Evolutionary conservation across 2,888 invertebrate species (phyloP).

Genomic region (Artemia sinica): DNA sequence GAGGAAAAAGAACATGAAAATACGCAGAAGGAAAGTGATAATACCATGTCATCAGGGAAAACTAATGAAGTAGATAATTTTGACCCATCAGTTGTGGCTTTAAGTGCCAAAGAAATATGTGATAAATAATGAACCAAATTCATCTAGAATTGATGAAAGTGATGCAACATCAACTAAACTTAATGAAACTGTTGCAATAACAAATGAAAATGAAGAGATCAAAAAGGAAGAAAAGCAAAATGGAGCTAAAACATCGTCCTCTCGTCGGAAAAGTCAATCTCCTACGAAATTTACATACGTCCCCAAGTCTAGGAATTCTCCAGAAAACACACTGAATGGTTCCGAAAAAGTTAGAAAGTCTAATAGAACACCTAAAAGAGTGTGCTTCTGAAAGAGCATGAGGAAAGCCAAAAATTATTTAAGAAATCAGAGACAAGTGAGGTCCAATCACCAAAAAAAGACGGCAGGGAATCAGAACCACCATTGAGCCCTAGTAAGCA

Average conservation of each 20-base stretch:
- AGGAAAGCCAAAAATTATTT: background rate
- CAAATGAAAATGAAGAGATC: too few species aligned
- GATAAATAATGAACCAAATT: too few species aligned
- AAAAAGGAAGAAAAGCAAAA: too few species aligned
- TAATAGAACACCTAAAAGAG: background rate
- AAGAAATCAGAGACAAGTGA: background rate
- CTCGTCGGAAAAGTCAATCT: background rate
- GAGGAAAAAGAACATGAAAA: background rate
- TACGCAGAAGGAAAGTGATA: background rate
- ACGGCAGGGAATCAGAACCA: background rate
- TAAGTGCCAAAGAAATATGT: too few species aligned
- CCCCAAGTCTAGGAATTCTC: background rate
- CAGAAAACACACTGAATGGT: background rate
- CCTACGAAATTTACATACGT: slow-evolving; percentile 5
- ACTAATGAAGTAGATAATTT: too few species aligned
- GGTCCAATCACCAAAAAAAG: background rate
- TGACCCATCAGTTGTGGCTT: too few species aligned
- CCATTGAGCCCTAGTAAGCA: background rate
- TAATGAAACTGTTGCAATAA: too few species aligned
- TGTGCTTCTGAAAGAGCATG: too few species aligned
- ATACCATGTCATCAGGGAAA: background rate
- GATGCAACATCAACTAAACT: too few species aligned
- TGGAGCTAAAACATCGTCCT: too few species aligned
- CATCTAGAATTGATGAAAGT: too few species aligned
- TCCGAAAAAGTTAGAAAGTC: background rate